Evolutionary conservation across 2,113 vertebrate species (phyloP).

Genomic region (Rhabdornis inornatus): DNA sequence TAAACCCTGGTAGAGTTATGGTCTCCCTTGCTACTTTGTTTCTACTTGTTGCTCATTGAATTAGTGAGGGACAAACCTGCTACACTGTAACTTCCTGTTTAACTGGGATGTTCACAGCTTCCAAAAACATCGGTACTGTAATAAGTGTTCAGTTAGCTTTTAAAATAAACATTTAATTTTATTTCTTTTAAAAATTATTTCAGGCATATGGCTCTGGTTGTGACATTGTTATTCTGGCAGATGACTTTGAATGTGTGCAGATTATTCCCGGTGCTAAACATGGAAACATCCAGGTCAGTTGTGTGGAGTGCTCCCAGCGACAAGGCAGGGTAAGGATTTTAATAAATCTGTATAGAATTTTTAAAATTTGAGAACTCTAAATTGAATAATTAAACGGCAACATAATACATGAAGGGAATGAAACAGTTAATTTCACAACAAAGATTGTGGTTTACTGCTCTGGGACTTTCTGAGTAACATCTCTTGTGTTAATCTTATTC

Average conservation of each 20-base stretch:
- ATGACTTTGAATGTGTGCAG: constrained; percentile 98
- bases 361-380: not conserved
- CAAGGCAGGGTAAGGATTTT: constrained; percentile 91
- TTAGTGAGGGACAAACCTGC: rapidly evolving
- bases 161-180: not conserved
- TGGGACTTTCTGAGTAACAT: not conserved
- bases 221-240: constrained; percentile 94
- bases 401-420: not conserved
- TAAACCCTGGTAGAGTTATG: rapidly evolving
- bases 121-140: not conserved
- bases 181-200: constrained; percentile 29
- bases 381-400: not conserved
- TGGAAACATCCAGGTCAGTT: constrained; percentile 99
- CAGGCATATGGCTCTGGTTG: constrained; percentile 98
- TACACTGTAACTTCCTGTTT: not conserved
- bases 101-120: not conserved
- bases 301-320: constrained; percentile 94
- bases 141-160: not conserved
- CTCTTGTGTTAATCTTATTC: not conserved
- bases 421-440: not conserved
- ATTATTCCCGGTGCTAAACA: constrained; percentile 99
- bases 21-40: not conserved
- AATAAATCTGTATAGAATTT: not conserved
- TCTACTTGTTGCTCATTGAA: not conserved
- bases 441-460: not conserved